Base-by-base conservation (phyloP, 35 echinoderm and acorn worm genomes). In the Holothuria glaberrima region DNA sequence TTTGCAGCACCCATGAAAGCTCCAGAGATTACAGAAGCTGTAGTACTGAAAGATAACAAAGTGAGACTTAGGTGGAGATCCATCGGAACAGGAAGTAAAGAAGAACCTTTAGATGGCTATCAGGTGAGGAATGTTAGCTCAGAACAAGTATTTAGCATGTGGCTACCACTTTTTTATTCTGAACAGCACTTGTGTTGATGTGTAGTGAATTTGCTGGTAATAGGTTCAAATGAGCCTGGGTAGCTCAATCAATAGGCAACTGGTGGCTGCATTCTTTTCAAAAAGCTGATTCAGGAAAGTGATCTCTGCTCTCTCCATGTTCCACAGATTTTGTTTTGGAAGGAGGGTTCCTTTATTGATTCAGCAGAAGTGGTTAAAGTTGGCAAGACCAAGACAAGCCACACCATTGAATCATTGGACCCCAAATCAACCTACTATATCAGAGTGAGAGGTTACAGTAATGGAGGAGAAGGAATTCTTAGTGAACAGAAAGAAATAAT, bases 41-140 rank as follows among this genome's bases (percentile, higher is more conserved):
- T 6, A n/a, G 1, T 58, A 26, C 29, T 76, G 44, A 62, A 59
- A 20, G 84, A n/a, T 59, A 87, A 36, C 48, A 60, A 66, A 30
- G 35, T 92, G n/a, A 62, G 24, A 41, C 26, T 92, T 22, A 27
- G 12, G 58, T 92, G 90, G 90, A 75, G 18, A 26, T 28, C 44
- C n/a, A 79, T 92, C 6, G 63, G 21, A 6, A 77, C 68, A 24
- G 82, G 81, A 57, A 72, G 21, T 28, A 75, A 35, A 35, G 90
- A 92, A 38, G 90, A 92, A 74, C 66, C 90, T 5, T 58, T 92
- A 26, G 25, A 27, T 59, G 90, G 90, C 10, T 92, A 92, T 71
- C 86, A 92, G 83, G 90, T 92, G 77, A 59, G 48, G 19, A 52
- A 24, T 14, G 19, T 25, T 17, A 41, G 7, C 36, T 41, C 7